A percentile compares a stretch with the other conserved stretches of the same genome.
Conservation (phyloP, 1,140 invertebrate genomes). For the Cardiocondyla obscurior region DNA sequence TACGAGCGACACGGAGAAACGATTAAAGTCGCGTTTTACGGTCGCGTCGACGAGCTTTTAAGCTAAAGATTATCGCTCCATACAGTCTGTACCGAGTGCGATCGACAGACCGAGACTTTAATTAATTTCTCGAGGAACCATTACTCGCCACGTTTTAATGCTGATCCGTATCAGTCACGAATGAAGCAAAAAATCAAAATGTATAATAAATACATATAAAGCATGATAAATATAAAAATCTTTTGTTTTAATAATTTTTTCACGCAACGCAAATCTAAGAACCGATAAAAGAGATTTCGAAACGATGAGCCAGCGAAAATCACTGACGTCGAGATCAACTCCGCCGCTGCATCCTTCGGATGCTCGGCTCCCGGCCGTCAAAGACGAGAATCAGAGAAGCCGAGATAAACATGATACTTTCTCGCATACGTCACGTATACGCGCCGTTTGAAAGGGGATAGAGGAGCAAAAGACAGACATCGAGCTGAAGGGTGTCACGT, state of each 20-base stretch:
- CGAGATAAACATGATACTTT: constrained; percentile 42
- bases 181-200: neutral
- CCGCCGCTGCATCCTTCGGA: neutral
- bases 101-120: neutral
- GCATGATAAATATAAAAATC: neutral
- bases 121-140: neutral
- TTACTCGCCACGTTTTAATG: neutral
- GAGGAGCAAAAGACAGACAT: constrained; percentile 7
- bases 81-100: too few species aligned
- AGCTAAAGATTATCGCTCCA: neutral
- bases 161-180: neutral
- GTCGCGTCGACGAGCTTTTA: neutral
- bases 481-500: constrained; percentile 61
- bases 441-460: neutral
- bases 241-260: neutral
- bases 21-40: constrained; percentile 43
- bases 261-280: neutral
- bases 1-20: constrained; percentile 13
- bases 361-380: neutral
- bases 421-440: neutral
- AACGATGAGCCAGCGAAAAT: neutral
- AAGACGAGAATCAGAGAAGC: neutral
- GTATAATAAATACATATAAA: too few species aligned
- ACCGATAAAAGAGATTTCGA: neutral
- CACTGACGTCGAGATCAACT: constrained; percentile 3